Conservation (phyloP, 35 echinoderm and acorn worm species). For the Diadema setosum region DNA sequence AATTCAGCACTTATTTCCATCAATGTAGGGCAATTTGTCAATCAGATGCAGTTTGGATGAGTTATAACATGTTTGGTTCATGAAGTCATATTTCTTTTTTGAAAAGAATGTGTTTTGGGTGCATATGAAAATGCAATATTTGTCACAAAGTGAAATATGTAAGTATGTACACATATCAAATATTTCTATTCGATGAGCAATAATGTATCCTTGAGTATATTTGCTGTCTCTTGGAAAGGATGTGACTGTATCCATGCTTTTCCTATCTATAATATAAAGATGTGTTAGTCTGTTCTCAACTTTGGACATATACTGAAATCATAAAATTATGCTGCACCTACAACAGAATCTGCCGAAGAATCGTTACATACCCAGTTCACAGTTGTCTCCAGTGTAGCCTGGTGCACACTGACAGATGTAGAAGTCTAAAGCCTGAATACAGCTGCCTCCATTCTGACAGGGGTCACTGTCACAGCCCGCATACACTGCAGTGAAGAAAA, state of each 20-base stretch:
- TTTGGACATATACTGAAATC: not conserved
- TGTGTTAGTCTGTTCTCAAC: no score
- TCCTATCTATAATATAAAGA: no score
- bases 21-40: no score
- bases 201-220: not conserved
- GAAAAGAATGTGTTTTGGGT: no score
- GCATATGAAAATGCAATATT: no score
- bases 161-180: no score
- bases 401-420: slow-evolving; percentile 51
- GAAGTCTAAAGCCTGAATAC: not conserved
- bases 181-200: not conserved
- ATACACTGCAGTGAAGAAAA: slow-evolving; percentile 31
- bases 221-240: not conserved
- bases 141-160: no score
- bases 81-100: no score
- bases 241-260: no score
- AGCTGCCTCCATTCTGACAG: slow-evolving; percentile 37
- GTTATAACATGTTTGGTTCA: no score
- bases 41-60: no score
- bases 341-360: not conserved
- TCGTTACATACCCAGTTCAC: slow-evolving; percentile 27
- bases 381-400: slow-evolving; percentile 28
- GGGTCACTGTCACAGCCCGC: slow-evolving; percentile 26
- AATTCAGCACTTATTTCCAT: no score
- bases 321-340: not conserved